phyloP scores from a whole-genome alignment of 2,888 invertebrate species.

The Abscondita cerata region DNA sequence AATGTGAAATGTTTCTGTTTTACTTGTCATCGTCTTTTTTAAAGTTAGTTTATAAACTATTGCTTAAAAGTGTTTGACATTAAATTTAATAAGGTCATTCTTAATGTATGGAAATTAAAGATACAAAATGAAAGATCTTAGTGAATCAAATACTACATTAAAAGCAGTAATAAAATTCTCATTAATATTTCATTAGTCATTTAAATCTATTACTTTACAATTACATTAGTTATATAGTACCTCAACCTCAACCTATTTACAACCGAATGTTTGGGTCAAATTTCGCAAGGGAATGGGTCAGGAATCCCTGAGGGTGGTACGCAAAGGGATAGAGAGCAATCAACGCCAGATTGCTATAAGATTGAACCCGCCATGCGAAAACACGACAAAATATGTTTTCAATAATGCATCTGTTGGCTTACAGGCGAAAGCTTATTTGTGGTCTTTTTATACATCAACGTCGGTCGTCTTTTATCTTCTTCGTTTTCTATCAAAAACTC shows the following conservation, averaged over 20 bases:
- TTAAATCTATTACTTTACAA: slow-evolving; percentile 22
- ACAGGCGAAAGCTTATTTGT: slow-evolving; percentile 48
- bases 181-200: too few species aligned
- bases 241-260: slow-evolving; percentile 27
- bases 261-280: slow-evolving; percentile 32
- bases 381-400: slow-evolving; percentile 54
- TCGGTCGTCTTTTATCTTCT: slow-evolving; percentile 33
- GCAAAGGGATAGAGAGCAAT: slow-evolving; percentile 46
- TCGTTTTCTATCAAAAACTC: slow-evolving; percentile 32
- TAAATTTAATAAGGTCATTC: too few species aligned
- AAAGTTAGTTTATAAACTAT: too few species aligned
- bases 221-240: slow-evolving; percentile 22
- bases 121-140: too few species aligned
- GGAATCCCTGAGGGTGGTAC: slow-evolving; percentile 26
- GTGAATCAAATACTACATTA: too few species aligned
- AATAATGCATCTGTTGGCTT: slow-evolving; percentile 52
- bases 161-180: too few species aligned
- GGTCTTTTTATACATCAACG: slow-evolving; percentile 43
- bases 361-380: slow-evolving; percentile 50
- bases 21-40: too few species aligned
- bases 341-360: slow-evolving; percentile 53
- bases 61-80: too few species aligned
- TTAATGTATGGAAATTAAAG: too few species aligned
- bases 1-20: too few species aligned
- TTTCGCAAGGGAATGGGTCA: slow-evolving; percentile 26